Percentiles rank a stretch among this genome's conserved stretches.
Evolutionary conservation across 1,140 invertebrate genomes (phyloP).

Genomic region (Drosophila teissieri): DNA sequence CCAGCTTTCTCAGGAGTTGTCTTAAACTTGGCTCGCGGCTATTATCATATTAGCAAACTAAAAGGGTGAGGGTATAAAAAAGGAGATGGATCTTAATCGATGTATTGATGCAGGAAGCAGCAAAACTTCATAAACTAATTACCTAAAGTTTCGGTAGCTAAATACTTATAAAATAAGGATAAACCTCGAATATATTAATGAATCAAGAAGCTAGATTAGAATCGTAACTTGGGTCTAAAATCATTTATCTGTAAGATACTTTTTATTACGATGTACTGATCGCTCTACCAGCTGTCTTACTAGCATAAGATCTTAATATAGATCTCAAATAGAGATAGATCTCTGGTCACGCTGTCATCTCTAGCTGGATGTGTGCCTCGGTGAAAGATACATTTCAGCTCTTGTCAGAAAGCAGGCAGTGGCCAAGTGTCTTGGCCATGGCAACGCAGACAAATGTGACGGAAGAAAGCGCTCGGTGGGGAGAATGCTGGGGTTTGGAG

Average conservation of each 20-base stretch:
- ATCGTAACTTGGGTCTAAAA: too few species aligned
- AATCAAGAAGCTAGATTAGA: too few species aligned
- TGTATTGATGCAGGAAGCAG: conserved; percentile 8
- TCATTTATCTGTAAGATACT: too few species aligned
- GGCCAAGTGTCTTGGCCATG: conserved; percentile 60
- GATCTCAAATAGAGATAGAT: neutral
- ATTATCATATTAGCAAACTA: conserved; percentile 43
- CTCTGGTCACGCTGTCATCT: conserved; percentile 40
- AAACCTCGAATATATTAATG: too few species aligned
- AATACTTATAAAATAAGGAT: too few species aligned
- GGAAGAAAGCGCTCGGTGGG: conserved; percentile 66
- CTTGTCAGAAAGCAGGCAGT: conserved; percentile 76
- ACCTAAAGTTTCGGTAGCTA: too few species aligned
- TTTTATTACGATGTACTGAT: too few species aligned
- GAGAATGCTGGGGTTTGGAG: conserved; percentile 2
- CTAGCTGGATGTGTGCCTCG: conserved; percentile 29
- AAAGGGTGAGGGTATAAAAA: conserved; percentile 4
- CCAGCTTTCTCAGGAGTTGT: conserved; percentile 39
- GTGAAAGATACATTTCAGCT: conserved; percentile 83
- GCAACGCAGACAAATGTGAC: conserved; percentile 76
- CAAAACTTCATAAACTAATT: neutral
- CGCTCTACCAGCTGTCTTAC: too few species aligned
- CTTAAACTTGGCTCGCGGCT: conserved; percentile 26
- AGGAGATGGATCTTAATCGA: conserved; percentile 8
- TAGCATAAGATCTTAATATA: neutral